Conservation (phyloP, 92 coral and sea anemone species). For the Palythoa heliodiscus region DNA sequence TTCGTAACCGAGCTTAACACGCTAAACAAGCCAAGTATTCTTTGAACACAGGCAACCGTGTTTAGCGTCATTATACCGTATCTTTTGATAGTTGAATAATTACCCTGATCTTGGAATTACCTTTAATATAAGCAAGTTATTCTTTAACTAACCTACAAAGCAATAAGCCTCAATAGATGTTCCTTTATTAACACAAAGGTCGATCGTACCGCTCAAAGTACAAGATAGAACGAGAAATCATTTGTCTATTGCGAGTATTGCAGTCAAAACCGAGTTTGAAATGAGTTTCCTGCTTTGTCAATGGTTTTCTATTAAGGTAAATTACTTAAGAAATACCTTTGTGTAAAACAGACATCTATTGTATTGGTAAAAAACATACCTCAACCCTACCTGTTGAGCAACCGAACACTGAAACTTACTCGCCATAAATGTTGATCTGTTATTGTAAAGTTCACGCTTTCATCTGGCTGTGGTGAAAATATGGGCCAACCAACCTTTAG, state of each 20-base stretch:
- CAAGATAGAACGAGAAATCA: background rate
- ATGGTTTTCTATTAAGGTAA: background rate
- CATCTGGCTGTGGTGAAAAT: background rate
- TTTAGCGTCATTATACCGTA: background rate
- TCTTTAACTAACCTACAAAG: background rate
- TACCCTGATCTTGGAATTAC: background rate
- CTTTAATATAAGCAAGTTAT: background rate
- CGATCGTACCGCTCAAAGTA: background rate
- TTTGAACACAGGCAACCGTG: background rate
- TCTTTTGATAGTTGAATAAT: background rate
- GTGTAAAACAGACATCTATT: background rate
- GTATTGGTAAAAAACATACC: constrained; percentile 8
- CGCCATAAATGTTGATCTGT: constrained; percentile 9
- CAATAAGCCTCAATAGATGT: background rate
- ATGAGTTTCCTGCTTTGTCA: background rate
- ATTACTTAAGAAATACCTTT: background rate
- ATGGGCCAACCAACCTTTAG: no score
- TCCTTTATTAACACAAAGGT: background rate
- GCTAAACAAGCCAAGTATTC: background rate
- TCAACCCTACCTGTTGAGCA: constrained; percentile 5
- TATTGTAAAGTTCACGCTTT: background rate
- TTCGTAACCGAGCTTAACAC: background rate
- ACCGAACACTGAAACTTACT: background rate
- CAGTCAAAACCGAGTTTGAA: background rate
- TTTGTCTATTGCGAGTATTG: background rate